phyloP scores from a whole-genome alignment of 2,113 vertebrate species.

The Antechinus flavipes region DNA sequence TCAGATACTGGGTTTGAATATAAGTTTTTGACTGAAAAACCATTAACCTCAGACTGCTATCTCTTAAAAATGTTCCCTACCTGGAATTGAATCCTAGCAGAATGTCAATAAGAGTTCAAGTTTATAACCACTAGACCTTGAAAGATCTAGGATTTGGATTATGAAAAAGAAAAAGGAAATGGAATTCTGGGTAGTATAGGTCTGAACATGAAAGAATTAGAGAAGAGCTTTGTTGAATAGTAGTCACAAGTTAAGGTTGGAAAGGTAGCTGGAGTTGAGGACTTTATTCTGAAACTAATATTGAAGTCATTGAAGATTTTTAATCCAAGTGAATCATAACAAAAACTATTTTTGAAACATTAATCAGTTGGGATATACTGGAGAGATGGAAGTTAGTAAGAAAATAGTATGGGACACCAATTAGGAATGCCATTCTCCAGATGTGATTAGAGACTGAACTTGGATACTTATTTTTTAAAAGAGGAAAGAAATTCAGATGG shows the following conservation, averaged over 20 bases:
- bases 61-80: not conserved
- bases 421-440: not conserved
- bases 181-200: not conserved
- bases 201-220: not conserved
- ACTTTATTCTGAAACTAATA: slow-evolving; percentile 21
- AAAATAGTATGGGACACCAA: not conserved
- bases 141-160: not conserved
- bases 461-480: not conserved
- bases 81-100: not conserved
- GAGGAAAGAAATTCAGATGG: not conserved
- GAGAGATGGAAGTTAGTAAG: slow-evolving; percentile 2
- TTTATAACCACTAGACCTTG: not conserved
- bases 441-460: not conserved
- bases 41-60: not conserved
- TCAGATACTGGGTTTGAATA: not conserved
- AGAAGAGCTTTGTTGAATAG: slow-evolving; percentile 3
- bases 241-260: not conserved
- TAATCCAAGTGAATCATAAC: not conserved
- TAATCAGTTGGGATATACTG: not conserved
- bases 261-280: not conserved
- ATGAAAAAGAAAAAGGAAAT: not conserved
- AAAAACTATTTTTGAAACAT: not conserved
- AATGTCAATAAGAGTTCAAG: not conserved
- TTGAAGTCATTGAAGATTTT: not conserved
- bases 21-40: not conserved